Evolutionary conservation across 1,140 invertebrate species (phyloP).

Genomic region (Anastrepha obliqua): DNA sequence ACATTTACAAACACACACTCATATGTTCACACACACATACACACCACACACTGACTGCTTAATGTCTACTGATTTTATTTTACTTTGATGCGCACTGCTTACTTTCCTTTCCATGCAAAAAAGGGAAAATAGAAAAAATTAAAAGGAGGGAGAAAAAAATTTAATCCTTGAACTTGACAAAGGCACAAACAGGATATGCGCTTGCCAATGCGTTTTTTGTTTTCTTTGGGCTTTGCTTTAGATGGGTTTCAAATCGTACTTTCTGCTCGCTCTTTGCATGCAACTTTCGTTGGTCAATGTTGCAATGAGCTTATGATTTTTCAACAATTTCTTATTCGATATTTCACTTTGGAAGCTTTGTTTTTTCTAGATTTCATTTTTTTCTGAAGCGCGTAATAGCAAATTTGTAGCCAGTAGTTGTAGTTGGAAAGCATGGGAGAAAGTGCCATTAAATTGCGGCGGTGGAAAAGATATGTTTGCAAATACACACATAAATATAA

Average conservation of each 20-base stretch:
- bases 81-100: not conserved
- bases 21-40: not conserved
- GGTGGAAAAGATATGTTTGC: not conserved
- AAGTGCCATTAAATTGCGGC: conserved; percentile 33
- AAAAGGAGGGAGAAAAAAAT: not conserved
- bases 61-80: conserved; percentile 29
- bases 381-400: not conserved
- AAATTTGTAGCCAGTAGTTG: conserved; percentile 11
- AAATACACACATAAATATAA: not conserved
- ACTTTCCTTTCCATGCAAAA: not conserved
- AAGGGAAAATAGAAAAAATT: not conserved
- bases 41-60: not conserved
- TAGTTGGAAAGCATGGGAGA: not conserved
- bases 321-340: conserved; percentile 51
- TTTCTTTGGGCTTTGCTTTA: not conserved
- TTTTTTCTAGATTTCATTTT: not conserved
- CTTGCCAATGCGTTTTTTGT: conserved; percentile 22
- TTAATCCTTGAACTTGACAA: conserved; percentile 52
- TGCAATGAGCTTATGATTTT: conserved; percentile 52
- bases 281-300: conserved; percentile 38
- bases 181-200: conserved; percentile 50
- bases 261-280: not conserved
- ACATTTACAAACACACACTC: not conserved
- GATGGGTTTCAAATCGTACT: not conserved
- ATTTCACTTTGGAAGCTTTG: conserved; percentile 28